Percentiles rank a stretch among this genome's conserved stretches.
phyloP scores from a whole-genome alignment of 2,797 vertebrate species.

The Siniperca undulata region DNA sequence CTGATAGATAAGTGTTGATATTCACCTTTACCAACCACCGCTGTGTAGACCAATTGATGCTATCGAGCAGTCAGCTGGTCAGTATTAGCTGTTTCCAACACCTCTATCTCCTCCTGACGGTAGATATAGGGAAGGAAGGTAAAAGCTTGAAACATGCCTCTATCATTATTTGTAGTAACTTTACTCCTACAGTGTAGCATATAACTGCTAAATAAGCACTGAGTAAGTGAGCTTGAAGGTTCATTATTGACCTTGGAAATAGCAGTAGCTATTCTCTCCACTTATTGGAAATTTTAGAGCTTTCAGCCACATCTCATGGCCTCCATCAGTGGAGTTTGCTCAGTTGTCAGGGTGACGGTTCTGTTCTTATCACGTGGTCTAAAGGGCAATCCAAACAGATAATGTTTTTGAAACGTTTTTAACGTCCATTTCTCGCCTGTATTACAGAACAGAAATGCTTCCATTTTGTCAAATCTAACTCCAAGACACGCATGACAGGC shows the following conservation, averaged over 20 bases:
- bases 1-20: background rate
- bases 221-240: background rate
- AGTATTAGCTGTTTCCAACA: background rate
- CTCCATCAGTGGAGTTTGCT: background rate
- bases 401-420: background rate
- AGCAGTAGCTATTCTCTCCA: background rate
- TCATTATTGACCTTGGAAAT: background rate
- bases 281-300: background rate
- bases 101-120: background rate
- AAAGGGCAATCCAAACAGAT: background rate
- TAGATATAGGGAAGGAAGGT: background rate
- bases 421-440: too few species aligned
- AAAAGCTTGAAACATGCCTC: too few species aligned
- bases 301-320: background rate
- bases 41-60: background rate
- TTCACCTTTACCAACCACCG: background rate
- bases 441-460: background rate
- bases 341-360: background rate
- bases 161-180: background rate
- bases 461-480: background rate
- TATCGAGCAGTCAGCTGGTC: background rate
- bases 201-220: background rate
- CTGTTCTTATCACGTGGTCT: background rate
- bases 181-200: too few species aligned
- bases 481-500: too few species aligned